Evolutionary conservation across 2,113 vertebrate species (phyloP).

Genomic region (Speoplatyrhinus poulsoni): DNA sequence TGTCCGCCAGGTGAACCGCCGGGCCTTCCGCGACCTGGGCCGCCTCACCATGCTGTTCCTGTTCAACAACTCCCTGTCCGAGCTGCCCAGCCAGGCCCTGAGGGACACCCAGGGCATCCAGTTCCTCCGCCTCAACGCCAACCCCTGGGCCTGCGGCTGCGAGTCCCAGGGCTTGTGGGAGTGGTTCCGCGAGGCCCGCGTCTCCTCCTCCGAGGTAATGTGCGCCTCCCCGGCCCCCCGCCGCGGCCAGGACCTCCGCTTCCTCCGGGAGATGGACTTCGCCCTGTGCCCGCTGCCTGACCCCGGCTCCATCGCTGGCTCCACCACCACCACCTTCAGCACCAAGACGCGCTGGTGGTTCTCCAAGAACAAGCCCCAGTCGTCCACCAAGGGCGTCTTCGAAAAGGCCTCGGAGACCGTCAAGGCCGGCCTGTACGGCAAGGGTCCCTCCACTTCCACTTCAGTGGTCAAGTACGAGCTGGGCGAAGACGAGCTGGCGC

Average conservation of each 20-base stretch:
- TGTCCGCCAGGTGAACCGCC: constrained; percentile 85
- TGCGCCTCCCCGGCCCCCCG: constrained; percentile 85
- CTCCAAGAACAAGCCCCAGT: constrained; percentile 86
- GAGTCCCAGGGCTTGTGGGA: constrained; percentile 90
- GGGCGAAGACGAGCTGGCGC: constrained; percentile 77
- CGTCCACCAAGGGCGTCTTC: constrained; percentile 82
- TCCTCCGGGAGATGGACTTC: constrained; percentile 87
- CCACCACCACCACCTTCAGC: constrained; percentile 83
- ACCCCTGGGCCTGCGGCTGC: constrained; percentile 98
- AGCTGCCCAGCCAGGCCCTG: constrained; percentile 88
- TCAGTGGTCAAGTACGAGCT: constrained; percentile 79
- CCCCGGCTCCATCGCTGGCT: constrained; percentile 79
- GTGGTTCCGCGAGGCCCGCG: constrained; percentile 87
- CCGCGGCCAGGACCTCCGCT: constrained; percentile 87
- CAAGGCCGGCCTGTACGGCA: constrained; percentile 78
- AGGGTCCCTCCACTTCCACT: constrained; percentile 72
- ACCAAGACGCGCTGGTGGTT: constrained; percentile 85
- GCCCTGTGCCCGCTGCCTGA: constrained; percentile 83
- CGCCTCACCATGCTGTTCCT: constrained; percentile 97
- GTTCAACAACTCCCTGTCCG: constrained; percentile 93
- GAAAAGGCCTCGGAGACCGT: constrained; percentile 80
- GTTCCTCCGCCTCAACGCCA: constrained; percentile 94
- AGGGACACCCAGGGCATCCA: constrained; percentile 87
- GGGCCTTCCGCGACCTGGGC: constrained; percentile 86
- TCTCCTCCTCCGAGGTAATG: constrained; percentile 89